phyloP scores from a whole-genome alignment of 1,140 invertebrate species.

The Trichonephila inaurata region DNA sequence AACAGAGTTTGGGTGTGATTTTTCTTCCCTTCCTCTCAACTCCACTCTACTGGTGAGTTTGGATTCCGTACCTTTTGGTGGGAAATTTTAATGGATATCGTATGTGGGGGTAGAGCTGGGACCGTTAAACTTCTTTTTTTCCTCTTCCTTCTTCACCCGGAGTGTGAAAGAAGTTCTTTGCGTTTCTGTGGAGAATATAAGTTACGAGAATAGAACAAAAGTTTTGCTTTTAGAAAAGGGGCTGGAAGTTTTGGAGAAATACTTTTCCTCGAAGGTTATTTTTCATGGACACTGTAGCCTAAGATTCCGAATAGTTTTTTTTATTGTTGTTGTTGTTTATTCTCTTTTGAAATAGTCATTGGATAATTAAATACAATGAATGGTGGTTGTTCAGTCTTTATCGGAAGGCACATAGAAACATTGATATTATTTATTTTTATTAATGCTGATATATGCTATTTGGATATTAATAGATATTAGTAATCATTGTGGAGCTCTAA shows the following conservation, averaged over 20 bases:
- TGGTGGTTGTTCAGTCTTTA: too few species aligned
- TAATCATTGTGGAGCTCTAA: too few species aligned
- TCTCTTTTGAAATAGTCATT: neutral
- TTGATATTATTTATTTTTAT: too few species aligned
- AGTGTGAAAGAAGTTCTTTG: conserved; percentile 38
- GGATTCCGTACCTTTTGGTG: neutral
- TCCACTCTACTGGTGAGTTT: conserved; percentile 26
- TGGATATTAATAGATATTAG: too few species aligned
- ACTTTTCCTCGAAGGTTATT: neutral
- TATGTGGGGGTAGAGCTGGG: neutral
- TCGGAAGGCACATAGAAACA: too few species aligned
- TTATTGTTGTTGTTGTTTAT: neutral
- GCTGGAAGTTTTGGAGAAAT: neutral
- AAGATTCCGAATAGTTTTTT: neutral
- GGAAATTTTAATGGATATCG: conserved; percentile 73
- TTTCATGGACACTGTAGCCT: neutral
- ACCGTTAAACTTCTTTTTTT: conserved; percentile 25
- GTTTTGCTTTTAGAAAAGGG: neutral
- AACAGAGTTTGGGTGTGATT: conserved; percentile 63
- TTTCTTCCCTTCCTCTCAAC: conserved; percentile 41
- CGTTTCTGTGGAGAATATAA: conserved; percentile 23
- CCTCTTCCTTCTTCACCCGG: neutral
- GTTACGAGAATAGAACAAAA: conserved; percentile 47
- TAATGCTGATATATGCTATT: too few species aligned
- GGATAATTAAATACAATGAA: too few species aligned